phyloP scores from a whole-genome alignment of 2,797 vertebrate genomes.

The Serranus cabrilla region DNA sequence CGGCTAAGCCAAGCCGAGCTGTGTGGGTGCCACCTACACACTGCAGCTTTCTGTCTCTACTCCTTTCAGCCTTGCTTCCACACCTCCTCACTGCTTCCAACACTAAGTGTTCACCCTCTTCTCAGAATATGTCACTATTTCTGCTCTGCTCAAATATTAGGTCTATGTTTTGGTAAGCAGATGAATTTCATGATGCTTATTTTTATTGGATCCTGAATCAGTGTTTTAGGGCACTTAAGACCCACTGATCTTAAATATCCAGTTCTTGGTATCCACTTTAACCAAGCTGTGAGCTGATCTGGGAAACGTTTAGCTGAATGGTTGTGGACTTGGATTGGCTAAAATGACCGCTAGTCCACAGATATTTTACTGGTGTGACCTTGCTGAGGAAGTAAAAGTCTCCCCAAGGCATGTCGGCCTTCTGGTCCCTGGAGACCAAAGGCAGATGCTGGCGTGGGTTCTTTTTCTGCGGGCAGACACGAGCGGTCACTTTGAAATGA shows the following conservation, averaged over 20 bases:
- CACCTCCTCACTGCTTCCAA: slow-evolving; percentile 69
- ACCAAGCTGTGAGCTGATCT: background rate
- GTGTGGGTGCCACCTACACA: slow-evolving; percentile 80
- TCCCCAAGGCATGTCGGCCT: background rate
- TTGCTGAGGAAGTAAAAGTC: slow-evolving; percentile 14
- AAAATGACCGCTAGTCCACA: background rate
- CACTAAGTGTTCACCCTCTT: slow-evolving; percentile 50
- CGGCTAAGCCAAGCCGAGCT: slow-evolving; percentile 65
- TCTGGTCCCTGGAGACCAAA: slow-evolving; percentile 30
- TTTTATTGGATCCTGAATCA: background rate
- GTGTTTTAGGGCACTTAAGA: background rate
- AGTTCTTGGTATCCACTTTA: background rate
- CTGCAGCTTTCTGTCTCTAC: slow-evolving; percentile 63
- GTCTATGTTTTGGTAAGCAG: background rate
- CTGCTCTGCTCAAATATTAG: slow-evolving; percentile 12
- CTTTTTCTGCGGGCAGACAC: slow-evolving; percentile 26
- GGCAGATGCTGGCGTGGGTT: slow-evolving; percentile 23
- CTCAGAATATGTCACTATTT: slow-evolving; percentile 44
- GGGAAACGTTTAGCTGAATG: background rate
- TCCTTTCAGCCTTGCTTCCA: slow-evolving; percentile 68
- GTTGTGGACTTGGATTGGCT: background rate
- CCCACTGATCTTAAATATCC: background rate
- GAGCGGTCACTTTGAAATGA: slow-evolving; percentile 44
- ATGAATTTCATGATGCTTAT: background rate
- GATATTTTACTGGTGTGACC: slow-evolving; percentile 24